Evolutionary conservation across 1,140 invertebrate genomes (phyloP).

Genomic region (Drosophila persimilis): DNA sequence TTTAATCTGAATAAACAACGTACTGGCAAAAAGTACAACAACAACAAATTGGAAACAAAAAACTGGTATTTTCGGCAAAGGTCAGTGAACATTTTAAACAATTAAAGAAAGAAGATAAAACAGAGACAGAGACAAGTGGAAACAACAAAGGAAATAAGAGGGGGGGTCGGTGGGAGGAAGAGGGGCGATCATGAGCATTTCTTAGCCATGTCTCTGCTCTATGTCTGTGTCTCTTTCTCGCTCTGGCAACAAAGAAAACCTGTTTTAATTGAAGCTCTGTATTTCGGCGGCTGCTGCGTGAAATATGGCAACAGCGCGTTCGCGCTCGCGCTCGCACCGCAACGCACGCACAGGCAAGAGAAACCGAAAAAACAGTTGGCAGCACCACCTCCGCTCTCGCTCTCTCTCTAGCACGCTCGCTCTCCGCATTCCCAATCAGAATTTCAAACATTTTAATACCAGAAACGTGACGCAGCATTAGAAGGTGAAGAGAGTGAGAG

Average conservation of each 20-base stretch:
- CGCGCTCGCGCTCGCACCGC: no score
- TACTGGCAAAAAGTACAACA: constrained; percentile 15
- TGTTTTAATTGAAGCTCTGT: constrained; percentile 68
- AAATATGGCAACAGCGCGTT: constrained; percentile 69
- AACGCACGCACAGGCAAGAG: constrained; percentile 35
- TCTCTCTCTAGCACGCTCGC: no score
- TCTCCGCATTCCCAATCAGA: constrained; percentile 56
- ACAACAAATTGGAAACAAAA: constrained; percentile 21
- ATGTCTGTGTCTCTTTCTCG: background rate
- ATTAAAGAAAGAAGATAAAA: constrained; percentile 42
- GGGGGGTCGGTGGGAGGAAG: background rate
- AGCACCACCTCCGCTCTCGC: constrained; percentile 19
- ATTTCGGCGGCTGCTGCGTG: constrained; percentile 52
- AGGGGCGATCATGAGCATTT: constrained; percentile 57
- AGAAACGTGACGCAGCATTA: constrained; percentile 67
- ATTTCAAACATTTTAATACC: constrained; percentile 73
- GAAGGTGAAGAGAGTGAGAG: constrained; percentile 18
- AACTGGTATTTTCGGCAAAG: constrained; percentile 74
- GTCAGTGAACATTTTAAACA: constrained; percentile 77
- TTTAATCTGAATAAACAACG: constrained; percentile 40
- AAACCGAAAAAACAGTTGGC: constrained; percentile 52
- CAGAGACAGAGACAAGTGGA: no score
- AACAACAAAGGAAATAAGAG: constrained; percentile 51
- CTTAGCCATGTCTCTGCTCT: constrained; percentile 36
- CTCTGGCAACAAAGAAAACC: constrained; percentile 38